Evolutionary conservation across 2,797 vertebrate species (phyloP), one percentile per base, ranked within the genome.

Genomic region (Garrulus glandarius): DNA sequence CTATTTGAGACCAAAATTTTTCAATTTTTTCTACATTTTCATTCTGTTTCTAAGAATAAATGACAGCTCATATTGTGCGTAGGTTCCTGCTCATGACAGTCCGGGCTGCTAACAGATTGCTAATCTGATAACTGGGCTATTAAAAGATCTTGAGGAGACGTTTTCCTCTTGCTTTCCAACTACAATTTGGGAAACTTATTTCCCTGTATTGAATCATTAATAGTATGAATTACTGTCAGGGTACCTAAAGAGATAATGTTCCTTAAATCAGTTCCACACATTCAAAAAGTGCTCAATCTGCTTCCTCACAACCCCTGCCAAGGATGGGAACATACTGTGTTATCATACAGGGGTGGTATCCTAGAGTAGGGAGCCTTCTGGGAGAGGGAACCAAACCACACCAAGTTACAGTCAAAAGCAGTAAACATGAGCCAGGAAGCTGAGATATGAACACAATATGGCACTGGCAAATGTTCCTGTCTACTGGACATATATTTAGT

Each of bases 61-160:
- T 14, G 76, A 92, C 95, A 93, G 92, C 75, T 98, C 96, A 97
- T 97, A 96, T 76, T 97, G 97, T 96, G 96, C 76, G 91, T 98
- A 93, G 97, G 96, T 81, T 97, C 91, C 92, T 95, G 61, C 56
- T 96, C 95, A 94, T 97, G 96, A 95, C 95, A 97, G 92, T 92
- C 95, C 76, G 63, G 92, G 95, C 95, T 97, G 96, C 50, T 95
- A 97, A 92, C 96, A 97, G 96, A 97, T 97, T 97, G 97, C 76
- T 98, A 96, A 96, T 97, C 95, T 96, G 94, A 79, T 96, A 96
- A 96, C 93, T 87, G 56, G 22, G 96, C 94, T 98, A 97, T 97
- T 97, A 92, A 97, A 96, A 97, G 83, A 96, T 61, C 87, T 91
- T 55, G 67, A 92, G 94, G 74, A 97, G 88, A 82, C 36, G 93